These are phyloP conservation scores for Hartigia nigra DNA, from an alignment of 2,888 invertebrate genomes.

Conservation along the genomic window DNA sequence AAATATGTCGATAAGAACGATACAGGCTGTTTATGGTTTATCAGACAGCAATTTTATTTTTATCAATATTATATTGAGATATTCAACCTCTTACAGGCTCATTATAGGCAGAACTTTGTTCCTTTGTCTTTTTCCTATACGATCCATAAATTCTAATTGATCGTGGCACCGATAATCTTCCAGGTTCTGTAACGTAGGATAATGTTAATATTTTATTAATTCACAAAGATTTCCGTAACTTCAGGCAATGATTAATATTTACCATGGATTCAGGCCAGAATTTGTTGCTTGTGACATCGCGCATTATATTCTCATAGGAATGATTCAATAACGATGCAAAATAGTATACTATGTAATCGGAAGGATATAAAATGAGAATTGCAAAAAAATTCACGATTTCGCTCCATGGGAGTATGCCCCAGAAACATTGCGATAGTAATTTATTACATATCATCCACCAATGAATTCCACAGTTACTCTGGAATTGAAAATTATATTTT, in stretches of 20 bases:
- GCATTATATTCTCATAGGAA: conserved; percentile 48
- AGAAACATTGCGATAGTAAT: conserved; percentile 56
- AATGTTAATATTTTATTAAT: not conserved
- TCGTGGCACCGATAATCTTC: conserved; percentile 52
- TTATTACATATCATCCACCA: conserved; percentile 62
- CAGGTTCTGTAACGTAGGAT: conserved; percentile 41
- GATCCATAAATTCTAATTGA: conserved; percentile 59
- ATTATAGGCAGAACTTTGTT: conserved; percentile 57
- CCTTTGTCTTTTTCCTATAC: conserved; percentile 56
- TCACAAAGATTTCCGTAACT: not conserved
- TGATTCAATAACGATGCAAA: conserved; percentile 56
- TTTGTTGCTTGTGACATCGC: conserved; percentile 49
- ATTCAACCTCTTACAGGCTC: conserved; percentile 17
- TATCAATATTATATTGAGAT: not conserved
- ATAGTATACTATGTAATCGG: conserved; percentile 61
- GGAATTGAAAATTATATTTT: conserved; percentile 14
- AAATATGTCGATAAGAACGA: not conserved
- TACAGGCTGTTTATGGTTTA: not conserved
- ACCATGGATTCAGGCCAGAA: conserved; percentile 61
- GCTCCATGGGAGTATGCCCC: conserved; percentile 58
- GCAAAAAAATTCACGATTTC: conserved; percentile 58
- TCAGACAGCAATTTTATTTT: not conserved
- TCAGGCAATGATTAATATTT: conserved; percentile 13
- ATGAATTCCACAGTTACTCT: conserved; percentile 54
- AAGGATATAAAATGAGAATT: conserved; percentile 56